These are phyloP conservation scores for Diaperis boleti DNA, from an alignment of 2,888 invertebrate species.

Conservation along the genomic window DNA sequence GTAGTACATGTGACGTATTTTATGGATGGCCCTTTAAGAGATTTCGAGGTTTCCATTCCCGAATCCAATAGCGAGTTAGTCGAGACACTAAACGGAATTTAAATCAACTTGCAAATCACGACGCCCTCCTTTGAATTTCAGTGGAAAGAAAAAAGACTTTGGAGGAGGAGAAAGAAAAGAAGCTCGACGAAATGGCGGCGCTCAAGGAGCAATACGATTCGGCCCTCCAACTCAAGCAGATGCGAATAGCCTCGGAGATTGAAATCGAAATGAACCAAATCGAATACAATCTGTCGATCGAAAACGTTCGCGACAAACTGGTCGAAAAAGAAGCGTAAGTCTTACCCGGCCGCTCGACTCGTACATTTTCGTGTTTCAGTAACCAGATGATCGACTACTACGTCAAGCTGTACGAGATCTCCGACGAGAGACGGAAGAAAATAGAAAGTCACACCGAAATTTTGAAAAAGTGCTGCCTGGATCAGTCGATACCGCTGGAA, in stretches of 20 bases:
- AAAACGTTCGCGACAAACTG: slow-evolving; percentile 58
- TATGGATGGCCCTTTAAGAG: no score
- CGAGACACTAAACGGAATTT: no score
- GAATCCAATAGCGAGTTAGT: no score
- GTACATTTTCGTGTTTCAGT: slow-evolving; percentile 61
- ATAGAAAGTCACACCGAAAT: slow-evolving; percentile 57
- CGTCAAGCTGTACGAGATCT: slow-evolving; percentile 72
- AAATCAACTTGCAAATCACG: no score
- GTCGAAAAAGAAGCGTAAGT: slow-evolving; percentile 64
- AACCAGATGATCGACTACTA: slow-evolving; percentile 74
- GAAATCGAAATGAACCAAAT: slow-evolving; percentile 57
- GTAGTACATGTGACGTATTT: no score
- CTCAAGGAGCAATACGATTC: slow-evolving; percentile 60
- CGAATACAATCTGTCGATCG: slow-evolving; percentile 55
- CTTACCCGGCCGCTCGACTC: no score
- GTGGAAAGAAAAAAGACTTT: slow-evolving; percentile 59
- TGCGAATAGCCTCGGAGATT: slow-evolving; percentile 55
- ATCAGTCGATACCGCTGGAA: slow-evolving; percentile 4
- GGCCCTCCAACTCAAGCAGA: slow-evolving; percentile 58
- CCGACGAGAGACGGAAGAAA: slow-evolving; percentile 68
- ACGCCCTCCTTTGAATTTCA: slow-evolving; percentile 49
- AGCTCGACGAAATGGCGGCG: slow-evolving; percentile 54
- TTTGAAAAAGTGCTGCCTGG: slow-evolving; percentile 45
- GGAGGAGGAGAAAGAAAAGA: slow-evolving; percentile 56
- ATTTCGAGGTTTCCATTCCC: no score